Evolutionary conservation across 2,797 vertebrate genomes (phyloP).

Genomic region (Chelidonichthys spinosus): DNA sequence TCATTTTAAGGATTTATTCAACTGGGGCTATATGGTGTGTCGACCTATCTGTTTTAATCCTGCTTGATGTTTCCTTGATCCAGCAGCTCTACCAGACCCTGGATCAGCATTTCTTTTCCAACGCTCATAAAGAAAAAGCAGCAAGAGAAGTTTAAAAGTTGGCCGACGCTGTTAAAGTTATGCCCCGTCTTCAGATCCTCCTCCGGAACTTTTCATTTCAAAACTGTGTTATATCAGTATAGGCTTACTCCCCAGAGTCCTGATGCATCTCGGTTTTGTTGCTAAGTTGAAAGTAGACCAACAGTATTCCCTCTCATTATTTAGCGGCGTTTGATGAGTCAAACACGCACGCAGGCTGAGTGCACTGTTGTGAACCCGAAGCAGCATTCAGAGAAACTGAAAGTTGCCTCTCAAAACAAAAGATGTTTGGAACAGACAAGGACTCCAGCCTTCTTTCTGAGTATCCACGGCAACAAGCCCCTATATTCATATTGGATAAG

Average conservation of each 20-base stretch:
- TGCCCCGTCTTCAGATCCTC: conserved; percentile 17
- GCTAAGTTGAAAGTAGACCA: conserved; percentile 54
- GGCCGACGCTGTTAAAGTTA: conserved; percentile 28
- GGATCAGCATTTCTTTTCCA: too few species aligned
- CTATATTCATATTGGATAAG: conserved; percentile 24
- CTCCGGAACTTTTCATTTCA: conserved; percentile 48
- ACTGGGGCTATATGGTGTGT: too few species aligned
- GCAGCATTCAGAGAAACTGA: conserved; percentile 28
- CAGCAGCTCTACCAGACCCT: too few species aligned
- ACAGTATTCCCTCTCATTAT: conserved; percentile 52
- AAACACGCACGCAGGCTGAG: conserved; percentile 6
- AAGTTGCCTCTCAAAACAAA: conserved; percentile 17
- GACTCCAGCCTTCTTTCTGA: conserved; percentile 17
- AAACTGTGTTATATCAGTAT: conserved; percentile 47
- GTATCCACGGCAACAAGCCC: conserved; percentile 18
- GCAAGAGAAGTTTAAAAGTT: conserved; percentile 39
- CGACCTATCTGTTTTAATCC: too few species aligned
- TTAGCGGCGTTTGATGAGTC: conserved; percentile 42
- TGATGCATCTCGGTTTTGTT: conserved; percentile 39
- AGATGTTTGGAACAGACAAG: conserved; percentile 22
- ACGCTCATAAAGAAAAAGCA: too few species aligned
- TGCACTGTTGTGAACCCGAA: conserved; percentile 27
- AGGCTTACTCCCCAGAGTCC: conserved; percentile 47
- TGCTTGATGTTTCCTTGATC: too few species aligned
- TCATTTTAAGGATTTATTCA: too few species aligned